A percentile compares a stretch with the other conserved stretches of the same genome.
Evolutionary conservation across 2,113 vertebrate genomes (phyloP).

Genomic region (Cyanoramphus novaezelandiae): DNA sequence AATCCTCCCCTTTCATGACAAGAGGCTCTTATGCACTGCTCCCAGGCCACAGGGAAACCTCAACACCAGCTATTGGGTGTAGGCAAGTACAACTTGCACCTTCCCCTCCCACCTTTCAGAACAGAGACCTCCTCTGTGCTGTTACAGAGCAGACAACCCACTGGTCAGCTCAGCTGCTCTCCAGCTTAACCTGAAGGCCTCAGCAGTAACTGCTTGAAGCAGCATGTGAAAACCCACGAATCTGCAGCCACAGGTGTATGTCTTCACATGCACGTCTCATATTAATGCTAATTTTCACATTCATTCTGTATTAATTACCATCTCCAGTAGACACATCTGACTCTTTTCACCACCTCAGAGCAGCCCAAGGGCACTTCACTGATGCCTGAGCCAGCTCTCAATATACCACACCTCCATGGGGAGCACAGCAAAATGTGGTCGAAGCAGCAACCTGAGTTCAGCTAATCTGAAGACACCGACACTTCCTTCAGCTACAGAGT

Average conservation of each 20-base stretch:
- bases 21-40: not conserved
- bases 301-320: not conserved
- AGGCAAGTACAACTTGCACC: not conserved
- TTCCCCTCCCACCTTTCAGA: not conserved
- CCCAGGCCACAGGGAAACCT: not conserved
- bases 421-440: not conserved
- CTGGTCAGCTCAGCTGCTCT: rapidly evolving
- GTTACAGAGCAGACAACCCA: rapidly evolving
- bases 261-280: not conserved
- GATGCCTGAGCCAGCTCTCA: not conserved
- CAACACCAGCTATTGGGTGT: not conserved
- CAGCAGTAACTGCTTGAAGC: not conserved
- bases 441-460: not conserved
- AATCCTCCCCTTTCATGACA: not conserved
- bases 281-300: not conserved
- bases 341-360: not conserved
- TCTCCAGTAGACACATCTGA: not conserved
- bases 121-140: no score
- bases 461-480: not conserved
- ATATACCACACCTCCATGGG: rapidly evolving
- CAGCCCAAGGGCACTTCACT: not conserved
- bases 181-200: not conserved
- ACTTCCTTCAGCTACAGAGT: not conserved
- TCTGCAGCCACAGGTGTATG: not conserved
- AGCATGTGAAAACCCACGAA: not conserved